Percentiles rank a stretch among this genome's conserved stretches.
phyloP scores from a whole-genome alignment of 2,888 invertebrate genomes.

The Thumatha senex region DNA sequence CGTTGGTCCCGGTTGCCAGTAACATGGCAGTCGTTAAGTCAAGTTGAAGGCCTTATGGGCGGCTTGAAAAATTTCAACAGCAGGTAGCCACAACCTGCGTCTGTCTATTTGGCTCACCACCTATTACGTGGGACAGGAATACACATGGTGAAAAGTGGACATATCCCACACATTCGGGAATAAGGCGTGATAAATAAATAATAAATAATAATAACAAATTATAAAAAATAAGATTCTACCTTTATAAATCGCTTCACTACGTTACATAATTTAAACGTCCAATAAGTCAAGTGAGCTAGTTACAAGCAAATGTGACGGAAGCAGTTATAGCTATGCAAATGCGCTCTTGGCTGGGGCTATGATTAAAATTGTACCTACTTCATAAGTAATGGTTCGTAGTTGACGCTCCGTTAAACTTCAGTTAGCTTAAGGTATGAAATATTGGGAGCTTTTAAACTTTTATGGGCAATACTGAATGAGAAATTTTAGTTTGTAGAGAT shows the following conservation, averaged over 20 bases:
- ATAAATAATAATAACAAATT: too few species aligned
- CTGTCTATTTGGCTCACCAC: too few species aligned
- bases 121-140: too few species aligned
- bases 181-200: too few species aligned
- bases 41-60: too few species aligned
- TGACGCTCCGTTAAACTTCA: constrained; percentile 58
- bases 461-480: neutral
- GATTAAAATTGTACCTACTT: constrained; percentile 65
- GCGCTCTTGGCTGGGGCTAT: constrained; percentile 42
- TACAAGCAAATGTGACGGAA: constrained; percentile 62
- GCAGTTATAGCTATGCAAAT: constrained; percentile 69
- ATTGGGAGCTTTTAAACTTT: constrained; percentile 35
- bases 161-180: too few species aligned
- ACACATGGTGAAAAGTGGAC: too few species aligned
- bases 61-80: too few species aligned
- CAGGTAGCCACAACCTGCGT: too few species aligned
- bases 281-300: constrained; percentile 38
- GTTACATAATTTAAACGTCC: constrained; percentile 24
- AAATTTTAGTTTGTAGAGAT: neutral
- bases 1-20: too few species aligned
- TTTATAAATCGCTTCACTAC: constrained; percentile 1
- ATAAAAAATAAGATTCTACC: neutral
- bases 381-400: constrained; percentile 61
- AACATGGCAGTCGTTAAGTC: too few species aligned
- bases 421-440: constrained; percentile 44